phyloP scores from a whole-genome alignment of 2,888 invertebrate genomes.

The Conistra vaccinii region DNA sequence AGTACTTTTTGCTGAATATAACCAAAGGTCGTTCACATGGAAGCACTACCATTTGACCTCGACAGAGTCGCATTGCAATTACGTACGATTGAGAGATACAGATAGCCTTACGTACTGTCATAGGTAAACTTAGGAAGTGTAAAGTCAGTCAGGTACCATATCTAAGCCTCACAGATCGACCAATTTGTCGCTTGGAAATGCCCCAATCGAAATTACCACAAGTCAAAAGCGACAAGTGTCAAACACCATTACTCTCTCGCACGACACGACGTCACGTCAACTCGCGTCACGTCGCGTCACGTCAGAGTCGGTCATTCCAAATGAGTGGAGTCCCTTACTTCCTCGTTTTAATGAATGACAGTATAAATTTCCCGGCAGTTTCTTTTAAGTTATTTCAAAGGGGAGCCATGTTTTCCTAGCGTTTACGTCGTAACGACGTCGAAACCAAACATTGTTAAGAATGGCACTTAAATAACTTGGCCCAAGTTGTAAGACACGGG shows the following conservation, averaged over 20 bases:
- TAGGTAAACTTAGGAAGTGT: not conserved
- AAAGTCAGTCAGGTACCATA: no score
- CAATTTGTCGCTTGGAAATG: not conserved
- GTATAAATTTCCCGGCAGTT: slow-evolving; percentile 68
- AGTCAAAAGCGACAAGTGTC: slow-evolving; percentile 38
- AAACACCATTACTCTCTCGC: slow-evolving; percentile 20
- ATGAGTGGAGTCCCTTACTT: slow-evolving; percentile 56
- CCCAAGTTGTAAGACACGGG: slow-evolving; percentile 58
- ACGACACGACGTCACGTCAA: not conserved
- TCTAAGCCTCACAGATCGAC: not conserved
- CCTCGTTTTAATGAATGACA: slow-evolving; percentile 70
- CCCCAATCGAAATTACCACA: slow-evolving; percentile 17
- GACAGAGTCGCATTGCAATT: not conserved
- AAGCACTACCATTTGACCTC: not conserved
- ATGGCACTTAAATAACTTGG: slow-evolving; percentile 74
- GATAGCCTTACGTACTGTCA: not conserved
- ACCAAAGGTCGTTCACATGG: not conserved
- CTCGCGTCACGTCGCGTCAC: slow-evolving; percentile 35
- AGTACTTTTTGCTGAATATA: not conserved
- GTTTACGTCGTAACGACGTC: slow-evolving; percentile 76
- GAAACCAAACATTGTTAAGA: slow-evolving; percentile 81
- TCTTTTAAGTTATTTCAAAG: slow-evolving; percentile 76
- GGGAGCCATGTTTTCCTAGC: slow-evolving; percentile 76
- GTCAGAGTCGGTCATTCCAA: slow-evolving; percentile 49
- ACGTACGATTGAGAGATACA: not conserved